A percentile compares a stretch with the other conserved stretches of the same genome.
Conservation (phyloP, 2,888 invertebrate species). For the Nemotelus pantherinus region DNA sequence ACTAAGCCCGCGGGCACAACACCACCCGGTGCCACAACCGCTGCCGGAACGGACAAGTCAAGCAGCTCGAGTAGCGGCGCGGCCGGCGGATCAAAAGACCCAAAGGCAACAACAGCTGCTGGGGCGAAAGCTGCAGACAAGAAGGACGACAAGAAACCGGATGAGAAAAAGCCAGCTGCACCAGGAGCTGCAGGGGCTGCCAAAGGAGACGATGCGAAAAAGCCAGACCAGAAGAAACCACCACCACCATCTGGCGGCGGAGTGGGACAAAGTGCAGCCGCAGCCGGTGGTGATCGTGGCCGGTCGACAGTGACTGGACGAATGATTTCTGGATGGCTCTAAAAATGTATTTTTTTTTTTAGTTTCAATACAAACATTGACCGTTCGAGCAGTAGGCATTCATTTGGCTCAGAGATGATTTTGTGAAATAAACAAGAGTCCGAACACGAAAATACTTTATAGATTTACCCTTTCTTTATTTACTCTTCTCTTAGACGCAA, state of each 20-base stretch:
- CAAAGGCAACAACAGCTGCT: slow-evolving; percentile 57
- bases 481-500: too few species aligned
- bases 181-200: not conserved
- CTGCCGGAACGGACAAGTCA: slow-evolving; percentile 48
- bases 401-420: not conserved
- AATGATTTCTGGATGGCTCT: slow-evolving; percentile 79
- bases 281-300: slow-evolving; percentile 69
- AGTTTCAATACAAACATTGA: not conserved
- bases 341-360: slow-evolving; percentile 53
- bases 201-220: slow-evolving; percentile 40
- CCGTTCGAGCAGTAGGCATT: not conserved
- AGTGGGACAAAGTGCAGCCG: slow-evolving; percentile 63
- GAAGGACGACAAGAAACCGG: slow-evolving; percentile 9
- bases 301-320: slow-evolving; percentile 79
- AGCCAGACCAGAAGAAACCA: slow-evolving; percentile 58
- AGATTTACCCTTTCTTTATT: too few species aligned
- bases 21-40: slow-evolving; percentile 54
- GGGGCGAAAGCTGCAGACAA: slow-evolving; percentile 53
- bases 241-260: slow-evolving; percentile 60
- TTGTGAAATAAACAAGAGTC: slow-evolving; percentile 31
- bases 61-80: slow-evolving; percentile 41
- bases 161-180: slow-evolving; percentile 36
- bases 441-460: not conserved
- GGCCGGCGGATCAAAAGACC: slow-evolving; percentile 56
- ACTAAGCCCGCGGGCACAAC: slow-evolving; percentile 52